Evolutionary conservation across 2,113 vertebrate species (phyloP), one percentile per base, ranked within the genome.

Genomic region (Scopus umbretta): DNA sequence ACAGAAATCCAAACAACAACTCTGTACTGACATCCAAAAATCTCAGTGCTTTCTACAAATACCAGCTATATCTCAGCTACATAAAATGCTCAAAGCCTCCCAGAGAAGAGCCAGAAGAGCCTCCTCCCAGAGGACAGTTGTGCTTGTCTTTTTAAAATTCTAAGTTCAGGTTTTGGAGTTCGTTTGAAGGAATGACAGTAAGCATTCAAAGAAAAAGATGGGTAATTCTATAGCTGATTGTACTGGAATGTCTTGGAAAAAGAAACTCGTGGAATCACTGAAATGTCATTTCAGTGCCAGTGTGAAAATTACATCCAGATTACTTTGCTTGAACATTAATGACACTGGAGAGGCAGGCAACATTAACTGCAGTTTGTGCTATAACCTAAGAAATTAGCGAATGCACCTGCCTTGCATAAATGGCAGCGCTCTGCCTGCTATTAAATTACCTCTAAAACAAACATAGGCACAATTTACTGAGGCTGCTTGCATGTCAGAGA

Each of bases 251-350:
- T 90, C 93, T 97, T 95, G 94, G 96, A 96, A 94, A 94, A 93
- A 97, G 90, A 95, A 97, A 96, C 83, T 86, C 0, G 5, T 95
- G 89, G 86, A 97, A 94, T 97, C 90, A 80, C 78, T 97, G 86
- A 97, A 97, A 97, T 92, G 96, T 74, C 68, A 81, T 92, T 95
- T 86, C 88, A 94, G 80, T 10, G 83, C 88, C 97, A 97, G 92
- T 86, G 43, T 0, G 4, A 94, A 97, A 97, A 94, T 85, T 94
- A 67, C 67, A 88, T 95, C 94, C 95, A 94, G 80, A 96, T 92
- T 94, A 96, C 92, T 97, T 95, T 0, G 1, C 74, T 74, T 89
- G 66, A 90, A 74, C 65, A 70, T 84, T 83, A 89, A 56, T 79
- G 80, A 42, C 49, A 45, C 65, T 38, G 45, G 52, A 85, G 52